Conservation (phyloP, 2,797 vertebrate genomes). For the Limnodromus scolopaceus region DNA sequence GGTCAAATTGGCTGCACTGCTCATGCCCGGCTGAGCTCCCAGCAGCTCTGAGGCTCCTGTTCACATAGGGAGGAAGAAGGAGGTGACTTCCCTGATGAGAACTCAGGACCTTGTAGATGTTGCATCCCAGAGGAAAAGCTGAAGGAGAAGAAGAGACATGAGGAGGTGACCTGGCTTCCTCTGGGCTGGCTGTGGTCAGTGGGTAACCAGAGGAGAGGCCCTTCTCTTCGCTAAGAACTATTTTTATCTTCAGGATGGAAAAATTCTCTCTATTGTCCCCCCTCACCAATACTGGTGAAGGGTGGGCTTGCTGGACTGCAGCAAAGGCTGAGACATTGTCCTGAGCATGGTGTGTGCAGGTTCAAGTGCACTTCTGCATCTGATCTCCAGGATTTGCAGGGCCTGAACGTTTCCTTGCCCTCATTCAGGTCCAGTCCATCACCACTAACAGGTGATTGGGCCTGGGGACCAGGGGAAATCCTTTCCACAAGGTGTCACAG, state of each 20-base stretch:
- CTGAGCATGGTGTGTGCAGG: background rate
- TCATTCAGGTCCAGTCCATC: background rate
- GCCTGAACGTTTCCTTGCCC: background rate
- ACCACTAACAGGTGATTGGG: background rate
- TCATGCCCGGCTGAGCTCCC: accelerated
- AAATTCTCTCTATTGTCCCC: accelerated
- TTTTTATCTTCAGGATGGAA: background rate
- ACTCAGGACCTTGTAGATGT: background rate
- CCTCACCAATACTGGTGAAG: background rate
- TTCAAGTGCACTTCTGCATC: background rate
- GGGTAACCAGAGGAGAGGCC: background rate
- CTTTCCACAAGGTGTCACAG: background rate
- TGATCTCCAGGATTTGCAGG: background rate
- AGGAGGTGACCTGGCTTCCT: background rate
- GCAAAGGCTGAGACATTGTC: background rate
- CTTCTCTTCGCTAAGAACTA: background rate
- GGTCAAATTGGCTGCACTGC: background rate
- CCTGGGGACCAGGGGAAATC: background rate
- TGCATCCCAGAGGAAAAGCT: background rate
- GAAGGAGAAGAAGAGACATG: background rate
- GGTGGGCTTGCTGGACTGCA: background rate
- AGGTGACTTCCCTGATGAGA: background rate
- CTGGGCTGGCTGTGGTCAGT: background rate
- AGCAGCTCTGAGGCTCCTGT: background rate
- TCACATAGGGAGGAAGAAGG: background rate